phyloP scores from a whole-genome alignment of 2,113 vertebrate genomes.

The Antechinus flavipes region DNA sequence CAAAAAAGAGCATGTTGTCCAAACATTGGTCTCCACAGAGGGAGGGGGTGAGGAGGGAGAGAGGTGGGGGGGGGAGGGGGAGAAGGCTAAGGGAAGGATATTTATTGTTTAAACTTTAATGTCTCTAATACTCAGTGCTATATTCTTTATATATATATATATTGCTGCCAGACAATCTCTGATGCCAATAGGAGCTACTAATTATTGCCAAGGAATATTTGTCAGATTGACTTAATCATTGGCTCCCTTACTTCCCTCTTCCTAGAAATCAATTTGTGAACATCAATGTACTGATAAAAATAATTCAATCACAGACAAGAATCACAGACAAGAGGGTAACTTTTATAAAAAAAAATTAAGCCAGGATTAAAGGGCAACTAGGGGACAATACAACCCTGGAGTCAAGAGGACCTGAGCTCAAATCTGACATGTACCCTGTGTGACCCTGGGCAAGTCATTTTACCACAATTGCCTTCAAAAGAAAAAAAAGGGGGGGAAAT shows the following conservation, averaged over 20 bases:
- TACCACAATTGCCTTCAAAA: neutral
- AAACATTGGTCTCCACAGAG: slow-evolving; percentile 23
- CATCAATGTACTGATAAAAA: neutral
- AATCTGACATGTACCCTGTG: neutral
- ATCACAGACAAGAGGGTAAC: neutral
- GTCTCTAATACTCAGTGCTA: neutral
- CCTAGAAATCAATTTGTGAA: neutral
- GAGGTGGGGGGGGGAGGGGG: neutral
- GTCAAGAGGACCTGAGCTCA: neutral
- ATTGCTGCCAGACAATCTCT: neutral
- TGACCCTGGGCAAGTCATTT: neutral
- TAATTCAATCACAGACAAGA: neutral
- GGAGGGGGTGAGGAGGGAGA: neutral
- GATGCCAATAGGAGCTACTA: neutral
- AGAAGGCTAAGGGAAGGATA: neutral
- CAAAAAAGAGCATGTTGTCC: neutral
- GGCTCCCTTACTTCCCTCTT: neutral
- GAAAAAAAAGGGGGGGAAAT: too few species aligned
- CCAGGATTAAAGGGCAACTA: neutral
- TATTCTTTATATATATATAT: slow-evolving; percentile 25
- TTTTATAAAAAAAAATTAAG: neutral
- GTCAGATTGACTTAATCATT: neutral
- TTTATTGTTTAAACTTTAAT: neutral
- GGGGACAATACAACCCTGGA: neutral
- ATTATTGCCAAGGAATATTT: neutral